Evolutionary conservation across 2,113 vertebrate genomes (phyloP).

Genomic region (Butorides virescens): DNA sequence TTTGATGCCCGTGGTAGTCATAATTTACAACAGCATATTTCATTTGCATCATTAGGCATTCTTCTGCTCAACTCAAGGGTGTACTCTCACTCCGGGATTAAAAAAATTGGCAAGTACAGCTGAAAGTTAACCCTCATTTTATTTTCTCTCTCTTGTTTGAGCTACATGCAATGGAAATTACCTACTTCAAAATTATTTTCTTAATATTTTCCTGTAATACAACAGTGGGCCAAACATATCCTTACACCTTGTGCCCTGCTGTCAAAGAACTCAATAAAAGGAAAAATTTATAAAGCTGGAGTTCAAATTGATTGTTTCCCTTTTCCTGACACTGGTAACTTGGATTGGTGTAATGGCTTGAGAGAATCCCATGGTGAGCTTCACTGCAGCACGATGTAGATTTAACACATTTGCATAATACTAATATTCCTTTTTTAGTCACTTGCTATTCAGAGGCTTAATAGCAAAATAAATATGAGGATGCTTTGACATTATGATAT

Average conservation of each 20-base stretch:
- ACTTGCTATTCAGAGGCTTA: background rate
- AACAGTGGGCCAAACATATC: background rate
- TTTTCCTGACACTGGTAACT: constrained; percentile 22
- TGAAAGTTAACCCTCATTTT: background rate
- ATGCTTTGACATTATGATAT: background rate
- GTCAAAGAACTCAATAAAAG: constrained; percentile 49
- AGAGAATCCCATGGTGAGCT: background rate
- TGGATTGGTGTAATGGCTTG: background rate
- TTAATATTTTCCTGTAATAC: constrained; percentile 51
- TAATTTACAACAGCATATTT: background rate
- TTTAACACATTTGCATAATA: background rate
- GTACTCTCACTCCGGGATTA: background rate
- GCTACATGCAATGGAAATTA: background rate
- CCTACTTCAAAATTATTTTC: constrained; percentile 21
- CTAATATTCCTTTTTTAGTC: background rate
- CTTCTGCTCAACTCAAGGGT: background rate
- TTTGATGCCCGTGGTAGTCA: background rate
- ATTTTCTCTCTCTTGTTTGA: background rate
- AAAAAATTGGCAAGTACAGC: background rate
- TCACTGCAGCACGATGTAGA: background rate
- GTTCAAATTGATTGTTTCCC: constrained; percentile 8
- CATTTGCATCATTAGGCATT: background rate
- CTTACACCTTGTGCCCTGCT: background rate
- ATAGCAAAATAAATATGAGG: background rate
- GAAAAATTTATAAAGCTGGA: constrained; percentile 36